These are phyloP conservation scores for Enteromius argenteus DNA, from an alignment of 2,797 vertebrate genomes.

Conservation along the genomic window DNA sequence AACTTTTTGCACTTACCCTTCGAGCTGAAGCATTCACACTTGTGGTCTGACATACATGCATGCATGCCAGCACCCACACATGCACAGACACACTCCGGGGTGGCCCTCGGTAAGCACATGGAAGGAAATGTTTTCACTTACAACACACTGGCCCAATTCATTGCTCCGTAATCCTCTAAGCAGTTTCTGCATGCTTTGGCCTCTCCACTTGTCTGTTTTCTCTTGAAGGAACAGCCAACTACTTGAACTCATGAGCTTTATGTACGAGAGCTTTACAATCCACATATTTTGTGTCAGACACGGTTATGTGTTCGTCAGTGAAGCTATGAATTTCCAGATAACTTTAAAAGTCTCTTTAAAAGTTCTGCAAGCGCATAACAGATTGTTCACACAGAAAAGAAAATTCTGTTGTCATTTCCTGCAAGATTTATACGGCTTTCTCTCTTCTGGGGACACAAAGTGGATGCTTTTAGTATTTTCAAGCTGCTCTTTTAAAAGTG, in stretches of 20 bases:
- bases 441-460: background rate
- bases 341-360: background rate
- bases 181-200: slow-evolving; percentile 72
- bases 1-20: slow-evolving; percentile 53
- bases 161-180: slow-evolving; percentile 79
- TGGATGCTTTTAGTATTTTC: background rate
- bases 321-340: background rate
- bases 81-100: slow-evolving; percentile 65
- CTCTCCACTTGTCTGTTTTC: slow-evolving; percentile 67
- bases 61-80: slow-evolving; percentile 66
- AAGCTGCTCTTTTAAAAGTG: background rate
- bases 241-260: slow-evolving; percentile 31
- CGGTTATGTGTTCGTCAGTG: background rate
- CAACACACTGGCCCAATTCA: slow-evolving; percentile 81
- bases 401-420: too few species aligned
- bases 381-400: background rate
- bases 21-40: slow-evolving; percentile 53
- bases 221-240: slow-evolving; percentile 54
- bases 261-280: background rate
- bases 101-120: slow-evolving; percentile 73
- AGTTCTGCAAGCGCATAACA: background rate
- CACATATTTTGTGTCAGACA: slow-evolving; percentile 9
- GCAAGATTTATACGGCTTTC: background rate
- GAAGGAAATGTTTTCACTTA: slow-evolving; percentile 69
- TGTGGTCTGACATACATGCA: slow-evolving; percentile 52